Evolutionary conservation across 2,113 vertebrate species (phyloP).

Genomic region (Laticauda colubrina): DNA sequence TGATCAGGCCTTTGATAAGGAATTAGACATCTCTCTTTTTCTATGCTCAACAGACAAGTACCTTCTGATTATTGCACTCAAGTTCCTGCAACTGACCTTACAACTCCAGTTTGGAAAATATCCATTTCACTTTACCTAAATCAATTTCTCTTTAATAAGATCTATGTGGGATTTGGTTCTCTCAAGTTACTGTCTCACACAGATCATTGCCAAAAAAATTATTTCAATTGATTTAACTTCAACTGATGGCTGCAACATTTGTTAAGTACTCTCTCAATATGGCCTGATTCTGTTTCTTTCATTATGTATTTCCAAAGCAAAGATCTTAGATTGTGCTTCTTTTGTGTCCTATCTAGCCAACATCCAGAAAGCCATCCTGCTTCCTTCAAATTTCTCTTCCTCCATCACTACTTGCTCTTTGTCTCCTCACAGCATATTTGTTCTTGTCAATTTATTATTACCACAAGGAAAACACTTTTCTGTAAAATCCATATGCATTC

Average conservation of each 20-base stretch:
- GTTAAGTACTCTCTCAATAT: background rate
- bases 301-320: background rate
- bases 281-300: background rate
- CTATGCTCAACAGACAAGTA: background rate
- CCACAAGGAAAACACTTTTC: background rate
- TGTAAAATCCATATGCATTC: background rate
- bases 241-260: background rate
- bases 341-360: background rate
- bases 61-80: background rate
- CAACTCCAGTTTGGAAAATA: background rate
- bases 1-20: background rate
- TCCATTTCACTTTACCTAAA: background rate
- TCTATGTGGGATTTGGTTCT: background rate
- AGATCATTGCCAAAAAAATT: background rate
- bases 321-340: background rate
- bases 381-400: background rate
- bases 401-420: background rate
- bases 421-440: background rate
- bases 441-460: background rate
- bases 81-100: background rate
- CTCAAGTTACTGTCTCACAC: background rate
- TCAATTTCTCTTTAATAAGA: background rate
- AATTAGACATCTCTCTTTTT: background rate
- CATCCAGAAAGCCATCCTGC: background rate
- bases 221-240: background rate